Evolutionary conservation across 2,888 invertebrate species (phyloP).

Genomic region (Apamea crenata): DNA sequence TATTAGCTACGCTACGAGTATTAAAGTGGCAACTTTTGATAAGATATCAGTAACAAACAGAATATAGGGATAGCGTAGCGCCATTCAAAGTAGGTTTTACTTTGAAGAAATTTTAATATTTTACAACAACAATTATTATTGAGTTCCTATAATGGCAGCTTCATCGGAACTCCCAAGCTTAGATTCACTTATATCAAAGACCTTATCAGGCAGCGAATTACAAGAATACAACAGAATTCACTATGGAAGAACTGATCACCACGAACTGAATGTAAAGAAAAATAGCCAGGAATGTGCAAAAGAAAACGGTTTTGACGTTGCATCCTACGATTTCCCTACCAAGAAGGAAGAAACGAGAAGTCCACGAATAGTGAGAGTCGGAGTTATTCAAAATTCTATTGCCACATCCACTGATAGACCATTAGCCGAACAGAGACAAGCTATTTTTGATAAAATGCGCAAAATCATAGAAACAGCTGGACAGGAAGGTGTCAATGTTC

Average conservation of each 20-base stretch:
- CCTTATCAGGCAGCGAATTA: slow-evolving; percentile 87
- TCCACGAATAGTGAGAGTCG: slow-evolving; percentile 94
- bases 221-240: slow-evolving; percentile 93
- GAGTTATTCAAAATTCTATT: slow-evolving; percentile 96
- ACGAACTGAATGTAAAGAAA: slow-evolving; percentile 88
- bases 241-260: slow-evolving; percentile 93
- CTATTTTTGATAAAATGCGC: slow-evolving; percentile 93
- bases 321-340: slow-evolving; percentile 93
- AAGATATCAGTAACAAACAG: slow-evolving; percentile 28
- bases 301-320: slow-evolving; percentile 93
- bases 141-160: slow-evolving; percentile 71
- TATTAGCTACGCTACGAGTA: background rate
- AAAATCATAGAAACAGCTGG: slow-evolving; percentile 95
- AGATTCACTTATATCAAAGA: slow-evolving; percentile 77
- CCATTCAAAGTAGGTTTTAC: background rate
- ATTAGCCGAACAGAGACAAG: slow-evolving; percentile 94
- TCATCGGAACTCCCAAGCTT: slow-evolving; percentile 78
- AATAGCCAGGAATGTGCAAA: slow-evolving; percentile 85
- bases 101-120: slow-evolving; percentile 1
- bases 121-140: background rate
- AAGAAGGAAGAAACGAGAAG: slow-evolving; percentile 92
- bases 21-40: slow-evolving; percentile 29
- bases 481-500: slow-evolving; percentile 94
- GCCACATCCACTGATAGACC: slow-evolving; percentile 94
- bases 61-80: background rate